Conservation (phyloP, 2,113 vertebrate species). For the Ascaphus truei region DNA sequence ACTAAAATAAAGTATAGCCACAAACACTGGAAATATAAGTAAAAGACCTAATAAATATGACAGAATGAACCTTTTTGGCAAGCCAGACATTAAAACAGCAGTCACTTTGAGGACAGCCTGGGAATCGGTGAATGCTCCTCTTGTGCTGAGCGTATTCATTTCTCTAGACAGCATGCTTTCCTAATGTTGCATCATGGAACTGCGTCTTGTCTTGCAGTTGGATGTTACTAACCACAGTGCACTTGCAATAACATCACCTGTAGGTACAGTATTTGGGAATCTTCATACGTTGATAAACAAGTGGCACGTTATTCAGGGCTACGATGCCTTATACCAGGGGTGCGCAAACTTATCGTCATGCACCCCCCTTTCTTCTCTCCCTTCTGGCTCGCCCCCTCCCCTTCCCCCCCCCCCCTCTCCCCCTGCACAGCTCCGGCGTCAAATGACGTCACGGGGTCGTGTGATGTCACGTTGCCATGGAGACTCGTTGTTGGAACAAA, state of each 20-base stretch:
- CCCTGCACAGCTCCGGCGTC: too few species aligned
- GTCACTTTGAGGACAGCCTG: neutral
- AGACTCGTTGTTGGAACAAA: too few species aligned
- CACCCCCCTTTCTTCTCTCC: too few species aligned
- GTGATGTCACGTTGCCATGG: too few species aligned
- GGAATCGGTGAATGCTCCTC: slow-evolving; percentile 23
- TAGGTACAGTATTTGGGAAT: too few species aligned
- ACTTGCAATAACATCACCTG: slow-evolving; percentile 26
- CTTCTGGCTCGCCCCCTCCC: too few species aligned
- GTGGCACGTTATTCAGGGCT: neutral
- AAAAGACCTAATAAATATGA: slow-evolving; percentile 13
- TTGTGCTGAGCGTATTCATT: slow-evolving; percentile 16
- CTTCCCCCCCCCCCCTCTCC: too few species aligned
- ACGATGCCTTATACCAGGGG: too few species aligned
- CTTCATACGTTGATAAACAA: slow-evolving; percentile 5
- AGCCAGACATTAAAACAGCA: slow-evolving; percentile 31
- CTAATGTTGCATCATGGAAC: slow-evolving; percentile 15
- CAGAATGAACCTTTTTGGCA: slow-evolving; percentile 13
- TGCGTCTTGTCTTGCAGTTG: slow-evolving; percentile 15
- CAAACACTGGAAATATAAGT: slow-evolving; percentile 24
- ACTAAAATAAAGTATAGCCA: neutral
- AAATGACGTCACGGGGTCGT: too few species aligned
- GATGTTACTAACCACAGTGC: slow-evolving; percentile 20
- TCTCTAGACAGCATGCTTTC: slow-evolving; percentile 20
- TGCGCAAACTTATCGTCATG: too few species aligned